phyloP scores from a whole-genome alignment of 2,113 vertebrate genomes.

The Aspiorhynchus laticeps region DNA sequence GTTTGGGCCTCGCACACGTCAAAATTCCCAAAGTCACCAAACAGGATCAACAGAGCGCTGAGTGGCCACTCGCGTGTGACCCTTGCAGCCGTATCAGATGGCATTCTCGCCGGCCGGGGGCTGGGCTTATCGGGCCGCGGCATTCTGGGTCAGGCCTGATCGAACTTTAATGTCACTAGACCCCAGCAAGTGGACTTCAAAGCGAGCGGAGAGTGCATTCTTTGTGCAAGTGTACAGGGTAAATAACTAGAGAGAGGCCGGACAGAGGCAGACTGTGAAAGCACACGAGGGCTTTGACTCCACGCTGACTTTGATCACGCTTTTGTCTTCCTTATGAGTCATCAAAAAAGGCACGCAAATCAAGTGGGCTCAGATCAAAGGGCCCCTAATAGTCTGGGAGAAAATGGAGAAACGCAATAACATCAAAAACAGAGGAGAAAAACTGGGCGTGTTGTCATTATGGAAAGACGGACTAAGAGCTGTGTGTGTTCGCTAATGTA shows the following conservation, averaged over 20 bases:
- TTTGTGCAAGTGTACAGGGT: slow-evolving; percentile 65
- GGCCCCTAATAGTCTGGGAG: slow-evolving; percentile 67
- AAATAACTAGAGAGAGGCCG: slow-evolving; percentile 66
- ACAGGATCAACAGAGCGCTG: slow-evolving; percentile 52
- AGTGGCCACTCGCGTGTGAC: slow-evolving; percentile 67
- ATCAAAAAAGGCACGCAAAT: slow-evolving; percentile 66
- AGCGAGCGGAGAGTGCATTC: slow-evolving; percentile 68
- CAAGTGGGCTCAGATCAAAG: slow-evolving; percentile 88
- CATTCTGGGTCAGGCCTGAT: slow-evolving; percentile 76
- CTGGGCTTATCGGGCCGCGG: slow-evolving; percentile 71
- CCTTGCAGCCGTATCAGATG: slow-evolving; percentile 55
- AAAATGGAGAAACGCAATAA: slow-evolving; percentile 73
- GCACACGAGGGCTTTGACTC: slow-evolving; percentile 73
- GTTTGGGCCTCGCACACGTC: slow-evolving; percentile 39
- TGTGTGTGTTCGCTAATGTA: slow-evolving; percentile 40
- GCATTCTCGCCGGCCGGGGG: slow-evolving; percentile 58
- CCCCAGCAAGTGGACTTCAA: slow-evolving; percentile 68
- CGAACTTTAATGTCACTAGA: slow-evolving; percentile 75
- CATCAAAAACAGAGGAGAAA: slow-evolving; percentile 51
- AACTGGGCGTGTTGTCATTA: slow-evolving; percentile 37
- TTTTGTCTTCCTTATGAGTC: slow-evolving; percentile 75
- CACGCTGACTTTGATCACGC: slow-evolving; percentile 86
- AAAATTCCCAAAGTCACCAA: slow-evolving; percentile 61
- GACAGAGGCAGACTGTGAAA: slow-evolving; percentile 64
- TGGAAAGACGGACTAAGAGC: slow-evolving; percentile 35